A percentile compares a stretch with the other conserved stretches of the same genome.
phyloP scores from a whole-genome alignment of 2,888 invertebrate genomes.

The Drosophila aldrichi region DNA sequence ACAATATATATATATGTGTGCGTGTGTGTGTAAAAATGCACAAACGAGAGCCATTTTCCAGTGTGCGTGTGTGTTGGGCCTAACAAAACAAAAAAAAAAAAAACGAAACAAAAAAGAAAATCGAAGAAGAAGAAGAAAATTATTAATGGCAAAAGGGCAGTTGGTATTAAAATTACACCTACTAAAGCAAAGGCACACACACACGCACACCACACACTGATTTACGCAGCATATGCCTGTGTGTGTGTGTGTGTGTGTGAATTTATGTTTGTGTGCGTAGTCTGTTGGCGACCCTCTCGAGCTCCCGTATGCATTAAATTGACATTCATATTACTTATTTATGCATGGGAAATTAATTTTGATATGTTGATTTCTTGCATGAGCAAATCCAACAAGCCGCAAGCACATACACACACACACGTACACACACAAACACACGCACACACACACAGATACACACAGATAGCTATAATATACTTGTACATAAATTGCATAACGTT shows the following conservation, averaged over 20 bases:
- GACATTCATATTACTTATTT: slow-evolving; percentile 79
- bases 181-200: slow-evolving; percentile 37
- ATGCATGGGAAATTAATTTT: slow-evolving; percentile 80
- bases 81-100: slow-evolving; percentile 42
- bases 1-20: background rate
- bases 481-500: slow-evolving; percentile 13
- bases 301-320: slow-evolving; percentile 67
- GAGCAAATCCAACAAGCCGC: slow-evolving; percentile 54
- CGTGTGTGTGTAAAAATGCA: slow-evolving; percentile 24
- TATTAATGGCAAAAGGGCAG: slow-evolving; percentile 71
- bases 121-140: slow-evolving; percentile 24
- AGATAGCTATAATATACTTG: slow-evolving; percentile 5
- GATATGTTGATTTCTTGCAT: slow-evolving; percentile 79
- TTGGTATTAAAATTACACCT: slow-evolving; percentile 73
- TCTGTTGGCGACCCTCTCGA: slow-evolving; percentile 14
- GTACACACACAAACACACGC: background rate
- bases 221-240: slow-evolving; percentile 16
- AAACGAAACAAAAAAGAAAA: slow-evolving; percentile 9
- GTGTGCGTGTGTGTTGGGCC: slow-evolving; percentile 10
- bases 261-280: slow-evolving; percentile 11
- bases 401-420: slow-evolving; percentile 12
- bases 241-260: background rate
- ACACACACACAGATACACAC: background rate
- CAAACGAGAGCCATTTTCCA: slow-evolving; percentile 10
- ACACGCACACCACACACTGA: slow-evolving; percentile 23